Evolutionary conservation across 2,113 vertebrate species (phyloP), one percentile per base, ranked within the genome.

Genomic region (Cettia cetti): DNA sequence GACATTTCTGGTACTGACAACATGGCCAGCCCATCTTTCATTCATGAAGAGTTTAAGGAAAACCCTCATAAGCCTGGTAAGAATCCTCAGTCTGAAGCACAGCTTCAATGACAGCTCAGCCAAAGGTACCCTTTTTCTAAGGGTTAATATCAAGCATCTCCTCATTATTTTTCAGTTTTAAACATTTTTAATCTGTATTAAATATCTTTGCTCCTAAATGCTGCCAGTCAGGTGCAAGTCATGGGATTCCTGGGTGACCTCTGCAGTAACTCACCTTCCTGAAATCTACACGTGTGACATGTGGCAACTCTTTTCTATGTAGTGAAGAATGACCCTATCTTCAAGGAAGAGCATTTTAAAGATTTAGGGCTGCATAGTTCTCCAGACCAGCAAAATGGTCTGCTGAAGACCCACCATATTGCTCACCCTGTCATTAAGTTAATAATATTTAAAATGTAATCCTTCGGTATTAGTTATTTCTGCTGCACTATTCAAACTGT

Each of bases 251-350:
- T 1, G 1, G 85, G 82, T 33, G 17, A 68, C 77, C 71, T 92
- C 75, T 68, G 28, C 28, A 15, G 2, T 10, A 30, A 30, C 27
- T 2, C 19, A 65, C 37, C 40, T 81, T 60, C 28, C 88, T 44
- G 33, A 66, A 24, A 31, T 57, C 59, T 28, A 3, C 4, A 13
- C 0, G 0, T 5, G 16, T 2, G 24, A 27, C 31, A n/a, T 7
- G 11, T 5, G 17, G 7, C 31, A 86, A 22, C 39, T 50, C 39
- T 23, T 71, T 52, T 56, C 33, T 40, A 2, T 7, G 12, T 0
- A 16, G 7, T 22, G 61, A 74, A 80, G 10, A 77, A 69, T 15
- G 27, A 45, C 17, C 8, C 45, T 44, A 3, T 37, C 35, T 45
- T 54, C 26, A 63, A 54, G 39, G 40, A 19, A 1, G 0, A 18